Evolutionary conservation across 2,113 vertebrate species (phyloP).

Genomic region (Seriola dumerili): DNA sequence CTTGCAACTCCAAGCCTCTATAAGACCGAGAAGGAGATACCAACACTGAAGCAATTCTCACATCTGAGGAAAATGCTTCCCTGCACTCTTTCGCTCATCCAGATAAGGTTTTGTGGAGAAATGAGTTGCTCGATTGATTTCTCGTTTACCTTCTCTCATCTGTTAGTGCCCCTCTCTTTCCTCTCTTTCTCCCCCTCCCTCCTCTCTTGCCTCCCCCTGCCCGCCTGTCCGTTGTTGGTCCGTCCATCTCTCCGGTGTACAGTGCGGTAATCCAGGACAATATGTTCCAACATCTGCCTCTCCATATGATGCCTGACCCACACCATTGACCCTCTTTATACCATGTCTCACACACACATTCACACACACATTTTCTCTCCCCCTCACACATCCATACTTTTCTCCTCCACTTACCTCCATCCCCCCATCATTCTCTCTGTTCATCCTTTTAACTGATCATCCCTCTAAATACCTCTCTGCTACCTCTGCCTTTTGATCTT

Average conservation of each 20-base stretch:
- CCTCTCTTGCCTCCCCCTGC: slow-evolving; percentile 8
- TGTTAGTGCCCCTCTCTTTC: slow-evolving; percentile 51
- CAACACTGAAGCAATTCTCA: slow-evolving; percentile 36
- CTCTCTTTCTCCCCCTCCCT: slow-evolving; percentile 24
- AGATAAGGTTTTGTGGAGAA: slow-evolving; percentile 64
- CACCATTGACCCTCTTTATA: slow-evolving; percentile 90
- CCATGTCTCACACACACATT: slow-evolving; percentile 33
- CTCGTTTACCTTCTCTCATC: slow-evolving; percentile 63
- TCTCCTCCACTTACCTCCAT: slow-evolving; percentile 49
- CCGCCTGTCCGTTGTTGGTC: slow-evolving; percentile 67
- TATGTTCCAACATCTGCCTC: slow-evolving; percentile 97
- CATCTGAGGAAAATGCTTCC: slow-evolving; percentile 47
- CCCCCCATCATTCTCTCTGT: slow-evolving; percentile 28
- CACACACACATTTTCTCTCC: slow-evolving; percentile 49
- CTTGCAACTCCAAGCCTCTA: slow-evolving; percentile 7
- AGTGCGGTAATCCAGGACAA: slow-evolving; percentile 88
- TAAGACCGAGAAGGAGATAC: slow-evolving; percentile 22
- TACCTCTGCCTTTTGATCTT: slow-evolving; percentile 57
- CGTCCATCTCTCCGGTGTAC: slow-evolving; percentile 82
- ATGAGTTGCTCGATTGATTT: slow-evolving; percentile 68
- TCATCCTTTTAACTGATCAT: slow-evolving; percentile 69
- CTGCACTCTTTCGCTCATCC: slow-evolving; percentile 34
- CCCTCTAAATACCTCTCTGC: slow-evolving; percentile 53
- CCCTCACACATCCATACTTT: slow-evolving; percentile 47
- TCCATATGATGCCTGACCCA: slow-evolving; percentile 90